Evolutionary conservation across 2,113 vertebrate species (phyloP).

Genomic region (Ophiodon elongatus): DNA sequence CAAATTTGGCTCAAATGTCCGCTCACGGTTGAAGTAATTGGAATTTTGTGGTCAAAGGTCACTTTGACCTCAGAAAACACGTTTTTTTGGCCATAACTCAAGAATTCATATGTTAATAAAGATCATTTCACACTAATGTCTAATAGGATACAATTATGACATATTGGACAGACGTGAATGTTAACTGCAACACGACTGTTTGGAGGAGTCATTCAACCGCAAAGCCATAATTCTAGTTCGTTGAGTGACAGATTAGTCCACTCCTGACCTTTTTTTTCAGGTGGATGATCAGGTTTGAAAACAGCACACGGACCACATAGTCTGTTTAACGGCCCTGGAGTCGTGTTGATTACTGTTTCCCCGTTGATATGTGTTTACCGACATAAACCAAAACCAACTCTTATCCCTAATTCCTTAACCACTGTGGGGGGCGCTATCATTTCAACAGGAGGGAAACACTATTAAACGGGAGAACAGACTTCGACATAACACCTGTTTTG

Average conservation of each 20-base stretch:
- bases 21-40: background rate
- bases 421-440: background rate
- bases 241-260: background rate
- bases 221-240: background rate
- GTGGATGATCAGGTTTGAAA: no score
- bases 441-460: background rate
- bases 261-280: no score
- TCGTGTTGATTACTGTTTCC: background rate
- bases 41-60: background rate
- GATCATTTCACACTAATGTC: background rate
- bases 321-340: no score
- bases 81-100: background rate
- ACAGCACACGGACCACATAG: no score
- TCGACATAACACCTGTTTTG: background rate
- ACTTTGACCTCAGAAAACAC: background rate
- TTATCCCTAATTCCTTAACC: background rate
- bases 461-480: background rate
- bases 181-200: background rate
- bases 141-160: background rate
- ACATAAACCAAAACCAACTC: background rate
- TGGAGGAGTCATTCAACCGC: no score
- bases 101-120: background rate
- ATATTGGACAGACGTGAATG: background rate
- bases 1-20: no score
- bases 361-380: background rate